Base-by-base conservation (phyloP, 2,113 vertebrate species). In the Ctenomys sociabilis region DNA sequence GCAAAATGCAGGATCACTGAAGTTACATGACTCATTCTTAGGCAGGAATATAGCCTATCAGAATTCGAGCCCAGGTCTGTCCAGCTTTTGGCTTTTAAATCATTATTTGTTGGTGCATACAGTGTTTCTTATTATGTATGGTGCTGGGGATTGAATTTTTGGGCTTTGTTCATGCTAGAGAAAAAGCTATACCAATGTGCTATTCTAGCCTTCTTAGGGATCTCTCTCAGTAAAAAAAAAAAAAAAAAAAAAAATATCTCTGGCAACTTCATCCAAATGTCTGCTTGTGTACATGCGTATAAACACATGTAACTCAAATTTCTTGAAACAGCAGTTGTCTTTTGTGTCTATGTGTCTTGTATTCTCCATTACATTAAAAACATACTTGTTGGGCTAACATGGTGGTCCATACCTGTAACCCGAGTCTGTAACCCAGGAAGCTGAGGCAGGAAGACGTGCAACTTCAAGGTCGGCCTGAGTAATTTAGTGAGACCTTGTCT, bases 31-130 rank as follows among this genome's bases (percentile, higher is more conserved):
- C 43, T 78, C 78, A 3, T 49, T 88, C 8, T 22, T 28, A 32
- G 52, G 52, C 70, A 80, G 57, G 4, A 52, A 64, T 82, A 30
- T 93, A 49, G 95, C 40, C 40, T 87, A 45, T 22, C 45, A 63
- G 77, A 59, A 90, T 94, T 61, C 85, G 90, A 93, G 89, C 49
- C 57, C 26, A 30, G 12, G 24, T 82, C 52, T 85, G 52, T 72
- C 59, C 85, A 52, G 59, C 77, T 82, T 64, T 85, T 83, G 64
- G 22, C 59, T 82, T 66, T 85, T 16, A 57, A 66, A 66, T 96
- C 37, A 43, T 57, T 84, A 57, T 61, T 95, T 90, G 45, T 97
- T 81, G 78, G 35, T 83, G 10, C 77, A n/a, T 32, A 73, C 64
- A 21, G 7, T 49, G 26, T 49, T 77, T 45, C 40, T 77, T 77